Conservation (phyloP, 2,113 vertebrate species). For the Aegithalos caudatus region DNA sequence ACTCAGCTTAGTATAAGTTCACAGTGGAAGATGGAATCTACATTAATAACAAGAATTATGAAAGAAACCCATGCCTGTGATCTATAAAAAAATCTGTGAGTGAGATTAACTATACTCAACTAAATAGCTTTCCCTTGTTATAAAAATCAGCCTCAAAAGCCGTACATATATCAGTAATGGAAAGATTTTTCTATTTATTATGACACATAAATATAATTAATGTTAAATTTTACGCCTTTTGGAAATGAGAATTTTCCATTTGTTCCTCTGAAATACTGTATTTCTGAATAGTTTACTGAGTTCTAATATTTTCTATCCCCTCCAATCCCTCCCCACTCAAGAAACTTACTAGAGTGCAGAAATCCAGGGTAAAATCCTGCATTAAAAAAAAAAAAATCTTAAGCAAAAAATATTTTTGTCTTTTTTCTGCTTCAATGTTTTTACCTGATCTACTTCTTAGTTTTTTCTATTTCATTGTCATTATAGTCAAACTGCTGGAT, state of each 20-base stretch:
- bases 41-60: neutral
- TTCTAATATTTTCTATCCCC: neutral
- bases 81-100: neutral
- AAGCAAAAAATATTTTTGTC: neutral
- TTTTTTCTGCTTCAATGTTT: neutral
- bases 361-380: neutral
- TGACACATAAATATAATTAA: neutral
- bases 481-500: neutral
- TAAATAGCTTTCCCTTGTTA: neutral
- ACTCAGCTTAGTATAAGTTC: conserved; percentile 12
- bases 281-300: neutral
- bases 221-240: neutral
- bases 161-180: neutral
- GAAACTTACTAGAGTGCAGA: neutral
- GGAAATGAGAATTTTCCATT: neutral
- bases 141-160: neutral
- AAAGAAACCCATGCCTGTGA: neutral
- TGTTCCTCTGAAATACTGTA: neutral
- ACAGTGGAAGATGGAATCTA: conserved; percentile 21
- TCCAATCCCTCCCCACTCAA: fast-evolving
- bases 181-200: neutral
- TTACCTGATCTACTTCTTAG: neutral
- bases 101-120: neutral
- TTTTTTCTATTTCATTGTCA: neutral
- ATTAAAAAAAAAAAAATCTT: neutral